A percentile compares a stretch with the other conserved stretches of the same genome.
phyloP scores from a whole-genome alignment of 2,113 vertebrate genomes.

The Callipepla californica region DNA sequence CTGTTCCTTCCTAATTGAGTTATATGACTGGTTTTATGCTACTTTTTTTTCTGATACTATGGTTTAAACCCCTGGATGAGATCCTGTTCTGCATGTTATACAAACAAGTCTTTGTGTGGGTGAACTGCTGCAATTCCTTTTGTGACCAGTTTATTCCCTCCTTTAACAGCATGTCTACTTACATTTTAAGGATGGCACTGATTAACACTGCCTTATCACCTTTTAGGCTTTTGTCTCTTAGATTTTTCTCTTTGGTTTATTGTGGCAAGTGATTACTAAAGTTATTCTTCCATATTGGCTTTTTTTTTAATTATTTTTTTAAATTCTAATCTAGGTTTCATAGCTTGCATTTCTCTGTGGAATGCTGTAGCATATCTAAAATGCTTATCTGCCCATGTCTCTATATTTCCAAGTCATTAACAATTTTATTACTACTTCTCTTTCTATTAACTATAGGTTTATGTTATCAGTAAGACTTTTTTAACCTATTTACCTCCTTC shows the following conservation, averaged over 20 bases:
- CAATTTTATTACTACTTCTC: background rate
- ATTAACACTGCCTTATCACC: constrained; percentile 1
- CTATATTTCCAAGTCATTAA: background rate
- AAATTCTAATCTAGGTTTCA: background rate
- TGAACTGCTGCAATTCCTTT: constrained; percentile 23
- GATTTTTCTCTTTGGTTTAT: background rate
- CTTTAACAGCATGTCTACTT: background rate
- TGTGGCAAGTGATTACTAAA: background rate
- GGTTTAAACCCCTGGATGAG: background rate
- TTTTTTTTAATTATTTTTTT: background rate
- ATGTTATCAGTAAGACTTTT: background rate
- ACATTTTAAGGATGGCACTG: background rate
- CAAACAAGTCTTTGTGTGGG: background rate
- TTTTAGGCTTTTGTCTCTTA: constrained; percentile 14
- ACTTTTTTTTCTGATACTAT: background rate
- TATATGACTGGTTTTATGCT: background rate
- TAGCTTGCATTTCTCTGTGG: background rate
- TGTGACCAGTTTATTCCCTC: background rate
- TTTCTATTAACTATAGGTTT: background rate
- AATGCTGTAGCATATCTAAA: background rate
- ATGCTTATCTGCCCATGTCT: background rate
- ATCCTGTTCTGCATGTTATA: background rate
- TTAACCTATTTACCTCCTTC: background rate
- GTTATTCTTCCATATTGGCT: background rate
- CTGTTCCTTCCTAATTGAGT: background rate